Base-by-base conservation (phyloP, 2,888 invertebrate genomes). In the Eristalis pertinax region DNA sequence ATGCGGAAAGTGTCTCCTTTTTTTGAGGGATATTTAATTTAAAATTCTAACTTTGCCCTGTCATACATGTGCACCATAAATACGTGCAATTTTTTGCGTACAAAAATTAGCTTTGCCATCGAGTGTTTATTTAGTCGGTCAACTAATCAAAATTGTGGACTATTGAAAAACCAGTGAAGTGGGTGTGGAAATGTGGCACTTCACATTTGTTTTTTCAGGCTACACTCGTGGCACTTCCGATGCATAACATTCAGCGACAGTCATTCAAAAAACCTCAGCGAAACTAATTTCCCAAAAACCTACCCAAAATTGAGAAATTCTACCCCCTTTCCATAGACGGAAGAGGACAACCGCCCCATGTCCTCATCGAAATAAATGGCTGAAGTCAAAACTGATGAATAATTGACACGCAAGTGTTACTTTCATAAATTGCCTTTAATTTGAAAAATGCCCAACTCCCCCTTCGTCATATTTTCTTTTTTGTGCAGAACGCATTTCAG, bases 351-450 rank as follows among this genome's bases (percentile, higher is more conserved):
- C n/a, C 56, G 13, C 60, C 24, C 13, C 60, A 3, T 60, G 60
- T 60, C 58, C 65, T 8, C 43, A 4, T 29, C 67, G 22, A 67
- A 35, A 83, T 62, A 77, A 83, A 86, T 74, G 75, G 64, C 56
- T 74, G 41, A 76, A 80, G 84, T 80, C 80, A 76, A 73, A 72
- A 41, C 64, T 62, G 68, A 87, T 87, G 84, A 87, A 87, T 80
- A 84, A 84, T 84, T 87, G 87, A 87, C 80, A 69, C 79, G 79
- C 79, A 76, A 87, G 79, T 87, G 87, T 73, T 64, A 76, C 64
- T 82, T 82, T 75, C 74, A 79, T 72, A 79, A 74, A 70, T 41
- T 78, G 60, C 60, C 76, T 38, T 70, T 62, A 63, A 65, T 69
- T 78, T 70, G 13, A 26, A 72, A 69, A 83, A 79, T 58, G 26